Evolutionary conservation across 2,888 invertebrate species (phyloP).

Genomic region (Luperina nickerlii): DNA sequence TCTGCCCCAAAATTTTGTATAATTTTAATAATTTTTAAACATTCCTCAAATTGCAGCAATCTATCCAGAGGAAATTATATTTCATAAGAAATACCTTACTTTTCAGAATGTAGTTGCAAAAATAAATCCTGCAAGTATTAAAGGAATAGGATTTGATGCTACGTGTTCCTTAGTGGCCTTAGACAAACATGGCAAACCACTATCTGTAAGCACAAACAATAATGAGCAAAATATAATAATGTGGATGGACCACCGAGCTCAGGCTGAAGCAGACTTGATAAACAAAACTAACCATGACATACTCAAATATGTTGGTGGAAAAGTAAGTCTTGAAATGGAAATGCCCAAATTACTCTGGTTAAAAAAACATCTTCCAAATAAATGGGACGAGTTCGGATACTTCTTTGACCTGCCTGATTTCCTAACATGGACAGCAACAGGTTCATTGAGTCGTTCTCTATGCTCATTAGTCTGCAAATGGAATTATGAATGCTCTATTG

Average conservation of each 20-base stretch:
- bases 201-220: conserved; percentile 92
- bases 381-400: conserved; percentile 93
- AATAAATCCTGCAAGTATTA: conserved; percentile 90
- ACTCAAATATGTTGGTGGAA: conserved; percentile 96
- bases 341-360: conserved; percentile 98
- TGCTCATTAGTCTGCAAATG: conserved; percentile 98
- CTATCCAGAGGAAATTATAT: background rate
- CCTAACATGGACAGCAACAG: conserved; percentile 97
- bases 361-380: conserved; percentile 92
- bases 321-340: conserved; percentile 99
- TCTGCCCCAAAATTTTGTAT: no score
- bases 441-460: conserved; percentile 93
- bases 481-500: conserved; percentile 94
- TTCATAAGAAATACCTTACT: background rate
- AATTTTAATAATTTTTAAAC: background rate
- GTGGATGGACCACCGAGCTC: conserved; percentile 98
- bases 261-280: conserved; percentile 94
- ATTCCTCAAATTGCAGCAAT: background rate
- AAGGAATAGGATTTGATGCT: conserved; percentile 98
- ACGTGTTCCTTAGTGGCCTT: conserved; percentile 97
- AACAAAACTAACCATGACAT: conserved; percentile 94
- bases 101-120: conserved; percentile 91
- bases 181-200: conserved; percentile 92
- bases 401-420: conserved; percentile 98
- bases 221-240: conserved; percentile 95